A percentile compares a stretch with the other conserved stretches of the same genome.
These are phyloP conservation scores for Mamestra brassicae DNA, from an alignment of 2,888 invertebrate species.

Conservation along the genomic window DNA sequence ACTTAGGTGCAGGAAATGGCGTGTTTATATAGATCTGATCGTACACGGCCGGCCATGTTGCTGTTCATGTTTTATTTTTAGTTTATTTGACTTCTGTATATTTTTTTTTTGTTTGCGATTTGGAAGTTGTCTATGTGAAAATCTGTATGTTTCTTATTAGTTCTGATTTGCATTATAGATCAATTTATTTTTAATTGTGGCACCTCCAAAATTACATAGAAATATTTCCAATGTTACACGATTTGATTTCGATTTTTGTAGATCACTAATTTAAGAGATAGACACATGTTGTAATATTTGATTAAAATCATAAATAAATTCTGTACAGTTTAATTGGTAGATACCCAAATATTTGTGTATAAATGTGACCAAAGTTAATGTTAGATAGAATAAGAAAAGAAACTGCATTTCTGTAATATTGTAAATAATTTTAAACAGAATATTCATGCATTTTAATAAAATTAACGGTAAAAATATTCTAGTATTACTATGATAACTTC, in stretches of 20 bases:
- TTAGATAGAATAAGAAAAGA: conserved; percentile 45
- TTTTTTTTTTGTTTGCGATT: background rate
- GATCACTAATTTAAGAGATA: too few species aligned
- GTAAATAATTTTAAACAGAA: conserved; percentile 58
- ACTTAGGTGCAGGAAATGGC: conserved; percentile 54
- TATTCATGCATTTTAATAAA: conserved; percentile 18
- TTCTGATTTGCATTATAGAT: background rate
- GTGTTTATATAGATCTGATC: conserved; percentile 51
- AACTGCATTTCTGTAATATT: conserved; percentile 60
- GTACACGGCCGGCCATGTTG: conserved; percentile 35
- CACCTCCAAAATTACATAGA: too few species aligned
- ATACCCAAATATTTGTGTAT: conserved; percentile 43
- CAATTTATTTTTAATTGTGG: too few species aligned
- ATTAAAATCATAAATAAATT: background rate
- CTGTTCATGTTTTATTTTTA: conserved; percentile 42
- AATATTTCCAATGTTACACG: too few species aligned
- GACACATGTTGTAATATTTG: too few species aligned
- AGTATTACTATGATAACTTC: conserved; percentile 35
- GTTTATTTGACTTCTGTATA: conserved; percentile 7
- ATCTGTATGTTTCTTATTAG: background rate
- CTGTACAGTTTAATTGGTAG: conserved; percentile 23
- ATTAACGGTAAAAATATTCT: conserved; percentile 1
- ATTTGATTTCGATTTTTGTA: too few species aligned
- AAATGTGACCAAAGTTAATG: conserved; percentile 64
- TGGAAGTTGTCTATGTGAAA: background rate